Percentiles rank a stretch among this genome's conserved stretches.
phyloP scores from a whole-genome alignment of 2,888 invertebrate genomes.

The Criorhina ranunculi region DNA sequence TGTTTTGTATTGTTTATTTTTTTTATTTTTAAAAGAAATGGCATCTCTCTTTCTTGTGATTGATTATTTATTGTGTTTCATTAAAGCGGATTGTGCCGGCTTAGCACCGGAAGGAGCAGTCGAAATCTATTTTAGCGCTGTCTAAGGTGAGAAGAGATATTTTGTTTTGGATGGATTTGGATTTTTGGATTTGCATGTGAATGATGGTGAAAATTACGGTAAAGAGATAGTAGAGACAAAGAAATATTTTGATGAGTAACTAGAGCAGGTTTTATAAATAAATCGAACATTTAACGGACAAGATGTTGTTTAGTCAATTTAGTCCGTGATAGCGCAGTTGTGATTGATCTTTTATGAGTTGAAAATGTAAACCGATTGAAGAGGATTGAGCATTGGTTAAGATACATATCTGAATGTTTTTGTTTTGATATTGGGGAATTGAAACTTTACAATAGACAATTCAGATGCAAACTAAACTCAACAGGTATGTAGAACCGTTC shows the following conservation, averaged over 20 bases:
- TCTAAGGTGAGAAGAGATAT: constrained; percentile 2
- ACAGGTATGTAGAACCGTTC: no score
- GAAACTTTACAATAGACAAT: no score
- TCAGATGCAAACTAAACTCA: no score
- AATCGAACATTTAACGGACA: constrained; percentile 2
- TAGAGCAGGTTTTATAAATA: constrained; percentile 19
- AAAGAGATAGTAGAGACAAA: constrained; percentile 19
- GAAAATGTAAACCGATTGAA: no score
- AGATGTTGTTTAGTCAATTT: background rate
- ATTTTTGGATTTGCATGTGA: constrained; percentile 44
- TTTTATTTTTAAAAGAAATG: background rate
- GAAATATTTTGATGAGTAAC: constrained; percentile 34
- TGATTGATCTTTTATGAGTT: no score
- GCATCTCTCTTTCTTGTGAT: background rate
- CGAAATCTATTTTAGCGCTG: constrained; percentile 8
- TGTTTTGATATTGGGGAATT: no score
- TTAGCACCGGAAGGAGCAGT: constrained; percentile 50
- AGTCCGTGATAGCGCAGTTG: no score
- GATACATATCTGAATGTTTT: no score
- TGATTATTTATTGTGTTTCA: constrained; percentile 49
- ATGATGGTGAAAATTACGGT: constrained; percentile 17
- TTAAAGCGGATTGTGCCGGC: constrained; percentile 36
- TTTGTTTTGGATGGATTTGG: no score
- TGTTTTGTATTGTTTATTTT: constrained; percentile 9
- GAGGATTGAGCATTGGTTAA: no score